These are phyloP conservation scores for Rhinopithecus roxellana DNA, from an alignment of 2,113 vertebrate species.

Conservation along the genomic window DNA sequence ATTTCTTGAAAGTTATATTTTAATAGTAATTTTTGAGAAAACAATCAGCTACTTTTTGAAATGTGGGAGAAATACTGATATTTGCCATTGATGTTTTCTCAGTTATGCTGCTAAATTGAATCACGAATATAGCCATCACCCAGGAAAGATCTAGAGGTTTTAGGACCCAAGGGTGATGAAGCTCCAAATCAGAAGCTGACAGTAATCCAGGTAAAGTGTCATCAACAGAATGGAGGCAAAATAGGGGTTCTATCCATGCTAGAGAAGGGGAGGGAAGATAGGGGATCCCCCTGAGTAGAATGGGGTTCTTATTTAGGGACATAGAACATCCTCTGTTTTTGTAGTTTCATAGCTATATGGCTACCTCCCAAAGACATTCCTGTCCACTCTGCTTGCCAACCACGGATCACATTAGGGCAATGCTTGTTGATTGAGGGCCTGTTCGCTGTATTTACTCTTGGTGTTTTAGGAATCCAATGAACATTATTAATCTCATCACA, in stretches of 20 bases:
- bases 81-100: neutral
- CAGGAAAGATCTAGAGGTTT: neutral
- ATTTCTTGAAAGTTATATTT: neutral
- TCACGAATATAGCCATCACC: neutral
- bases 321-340: neutral
- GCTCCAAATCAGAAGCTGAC: neutral
- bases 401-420: neutral
- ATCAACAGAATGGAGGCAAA: neutral
- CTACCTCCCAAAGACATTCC: neutral
- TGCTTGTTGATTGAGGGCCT: neutral
- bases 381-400: neutral
- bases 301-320: neutral
- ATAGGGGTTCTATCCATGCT: neutral
- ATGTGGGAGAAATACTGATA: neutral
- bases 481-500: slow-evolving; percentile 5
- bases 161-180: neutral
- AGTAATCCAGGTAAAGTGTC: neutral
- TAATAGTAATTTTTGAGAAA: neutral
- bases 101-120: neutral
- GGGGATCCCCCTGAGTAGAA: neutral
- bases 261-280: neutral
- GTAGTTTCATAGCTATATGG: neutral
- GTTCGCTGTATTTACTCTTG: neutral
- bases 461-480: neutral
- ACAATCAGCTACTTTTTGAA: neutral